Base-by-base conservation (phyloP, 2,797 vertebrate species). In the Leptatherina wallacei region DNA sequence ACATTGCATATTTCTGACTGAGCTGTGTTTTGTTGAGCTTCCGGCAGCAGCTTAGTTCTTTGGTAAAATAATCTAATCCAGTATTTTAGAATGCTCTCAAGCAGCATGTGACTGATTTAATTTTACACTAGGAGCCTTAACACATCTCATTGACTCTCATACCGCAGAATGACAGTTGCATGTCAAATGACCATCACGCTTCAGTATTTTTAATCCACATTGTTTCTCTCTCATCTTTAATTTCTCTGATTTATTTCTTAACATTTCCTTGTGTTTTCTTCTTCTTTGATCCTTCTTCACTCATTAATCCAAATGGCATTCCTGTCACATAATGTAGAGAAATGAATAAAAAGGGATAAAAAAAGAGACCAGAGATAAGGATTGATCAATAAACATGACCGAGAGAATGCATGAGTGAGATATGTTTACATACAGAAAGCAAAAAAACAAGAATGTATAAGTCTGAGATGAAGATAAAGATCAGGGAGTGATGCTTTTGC, bases 101-200 rank as follows among this genome's bases (percentile, higher is more conserved):
- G 76, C 69, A 88, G 85, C 75, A 88, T 81, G 82, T 81, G 85
- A 87, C 74, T 67, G 80, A 87, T 90, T 88, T 87, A 49, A 81
- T 82, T 89, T 87, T 83, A 83, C 82, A 85, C 80, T 83, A 78
- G 86, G 91, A 89, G 78, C 75, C 80, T 78, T 70, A 77, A 85
- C 27, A 12, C n/a, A 30, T 83, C 66, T 84, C 75, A 86, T 83
- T 86, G 72, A 89, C 58, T 74, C 71, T 72, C 18, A 12, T 63
- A 65, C 62, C 1, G 32, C 65, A 85, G 78, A 79, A 78, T 71
- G 67, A 74, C 75, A 73, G 69, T 71, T 77, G 68, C 40, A 82
- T 86, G 65, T 65, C 51, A 78, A 83, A 76, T 69, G 61, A 75
- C 69, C 64, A 22, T 69, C 24, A 3, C 73, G 58, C 60, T 73